Conservation (phyloP, 2,888 invertebrate genomes). For the Eupithecia vulgata region DNA sequence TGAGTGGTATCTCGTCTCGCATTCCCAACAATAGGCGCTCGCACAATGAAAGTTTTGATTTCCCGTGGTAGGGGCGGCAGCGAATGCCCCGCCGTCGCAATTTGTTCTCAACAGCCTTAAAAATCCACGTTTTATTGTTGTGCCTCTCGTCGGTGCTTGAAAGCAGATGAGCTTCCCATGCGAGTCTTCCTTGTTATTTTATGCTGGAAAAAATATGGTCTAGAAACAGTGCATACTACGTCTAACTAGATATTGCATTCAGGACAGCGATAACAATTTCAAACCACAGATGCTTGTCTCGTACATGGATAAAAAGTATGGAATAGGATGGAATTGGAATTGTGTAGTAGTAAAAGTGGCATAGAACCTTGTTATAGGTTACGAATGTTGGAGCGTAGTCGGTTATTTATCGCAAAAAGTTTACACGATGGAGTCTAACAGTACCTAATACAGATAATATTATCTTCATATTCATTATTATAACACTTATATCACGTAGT, state of each 20-base stretch:
- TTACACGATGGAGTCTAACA: not conserved
- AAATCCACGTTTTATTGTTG: slow-evolving; percentile 81
- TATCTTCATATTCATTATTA: no score
- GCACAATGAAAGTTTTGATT: slow-evolving; percentile 33
- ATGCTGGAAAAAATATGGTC: slow-evolving; percentile 22
- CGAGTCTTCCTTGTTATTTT: slow-evolving; percentile 49
- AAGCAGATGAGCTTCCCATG: slow-evolving; percentile 60
- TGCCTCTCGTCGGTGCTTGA: slow-evolving; percentile 71
- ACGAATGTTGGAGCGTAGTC: not conserved
- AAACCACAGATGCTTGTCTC: not conserved
- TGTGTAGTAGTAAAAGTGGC: not conserved
- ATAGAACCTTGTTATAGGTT: not conserved
- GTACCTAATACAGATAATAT: not conserved
- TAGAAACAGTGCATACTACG: not conserved
- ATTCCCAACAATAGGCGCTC: slow-evolving; percentile 26
- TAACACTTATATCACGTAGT: no score
- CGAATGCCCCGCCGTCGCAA: slow-evolving; percentile 68
- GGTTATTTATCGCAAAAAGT: not conserved
- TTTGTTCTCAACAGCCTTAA: slow-evolving; percentile 80
- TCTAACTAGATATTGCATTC: not conserved
- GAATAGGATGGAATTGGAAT: not conserved
- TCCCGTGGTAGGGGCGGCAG: slow-evolving; percentile 64
- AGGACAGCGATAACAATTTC: not conserved
- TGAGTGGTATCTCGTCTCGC: slow-evolving; percentile 33
- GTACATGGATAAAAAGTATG: not conserved